Conservation (phyloP, 2,113 vertebrate genomes). For the Papio anubis region DNA sequence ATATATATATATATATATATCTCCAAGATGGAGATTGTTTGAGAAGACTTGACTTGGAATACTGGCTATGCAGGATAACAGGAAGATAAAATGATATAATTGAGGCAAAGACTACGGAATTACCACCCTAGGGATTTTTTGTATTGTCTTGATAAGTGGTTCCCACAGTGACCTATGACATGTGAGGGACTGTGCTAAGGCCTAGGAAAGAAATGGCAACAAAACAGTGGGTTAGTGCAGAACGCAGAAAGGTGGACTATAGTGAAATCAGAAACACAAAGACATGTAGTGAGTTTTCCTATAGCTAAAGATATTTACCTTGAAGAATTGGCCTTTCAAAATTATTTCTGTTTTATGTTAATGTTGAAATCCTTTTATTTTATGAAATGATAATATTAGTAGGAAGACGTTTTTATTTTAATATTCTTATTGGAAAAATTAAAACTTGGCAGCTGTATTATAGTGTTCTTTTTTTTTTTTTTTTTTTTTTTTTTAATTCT, state of each 20-base stretch:
- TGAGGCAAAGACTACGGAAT: background rate
- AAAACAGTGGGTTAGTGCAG: background rate
- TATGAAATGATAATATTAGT: background rate
- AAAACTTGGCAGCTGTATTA: background rate
- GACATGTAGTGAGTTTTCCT: background rate
- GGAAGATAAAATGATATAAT: background rate
- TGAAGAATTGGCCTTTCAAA: background rate
- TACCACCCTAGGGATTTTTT: no score
- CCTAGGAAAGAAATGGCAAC: background rate
- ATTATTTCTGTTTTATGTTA: background rate
- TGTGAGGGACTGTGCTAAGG: accelerated
- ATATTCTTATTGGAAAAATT: background rate
- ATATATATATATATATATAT: no score
- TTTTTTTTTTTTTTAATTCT: background rate
- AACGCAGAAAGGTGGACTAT: background rate
- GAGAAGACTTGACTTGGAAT: background rate
- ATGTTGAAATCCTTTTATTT: background rate
- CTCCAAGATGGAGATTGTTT: background rate
- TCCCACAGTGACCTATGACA: background rate
- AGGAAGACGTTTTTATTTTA: background rate
- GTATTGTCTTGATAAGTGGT: background rate
- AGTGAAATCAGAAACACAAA: background rate
- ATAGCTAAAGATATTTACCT: background rate
- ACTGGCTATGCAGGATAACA: background rate
- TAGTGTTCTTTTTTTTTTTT: background rate